Base-by-base conservation (phyloP, 2,888 invertebrate species). In the Aphodius sticticus region DNA sequence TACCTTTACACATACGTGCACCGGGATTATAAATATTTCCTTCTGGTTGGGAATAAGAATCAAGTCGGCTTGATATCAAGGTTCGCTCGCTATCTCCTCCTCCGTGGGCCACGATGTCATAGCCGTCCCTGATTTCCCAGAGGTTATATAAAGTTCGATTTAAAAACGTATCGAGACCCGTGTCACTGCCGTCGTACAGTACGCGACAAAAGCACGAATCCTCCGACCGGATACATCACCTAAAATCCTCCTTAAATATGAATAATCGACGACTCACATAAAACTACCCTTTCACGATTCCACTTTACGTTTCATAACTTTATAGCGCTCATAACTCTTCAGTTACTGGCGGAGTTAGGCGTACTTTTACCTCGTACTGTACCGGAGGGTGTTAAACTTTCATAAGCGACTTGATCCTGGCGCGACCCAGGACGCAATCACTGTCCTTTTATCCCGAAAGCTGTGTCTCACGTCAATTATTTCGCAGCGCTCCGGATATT, bases 111-210 rank as follows among this genome's bases (percentile, higher is more conserved):
- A 83, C 84, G 80, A 84, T 87, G 86, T 87, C 86, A 86, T 84
- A 84, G 84, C 77, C 83, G 82, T 79, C 82, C 83, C 85, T 88
- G 89, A 89, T 89, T 89, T 89, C 89, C 89, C 89, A 87, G 83
- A 87, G 88, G 89, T 85, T 86, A 86, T 86, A 88, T 89, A 89
- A 89, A 89, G 86, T 88, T 89, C 89, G 89, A 89, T 89, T 88
- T 88, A 88, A 88, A 88, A 88, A 88, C 87, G 86, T 86, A 88
- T 88, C 86, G 87, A 86, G 87, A 85, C 83, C 84, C 84, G 85
- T 87, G 87, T 87, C 88, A 85, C 86, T 83, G 82, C 81, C 82
- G 7, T 78, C 26, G 81, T 80, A 80, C 77, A 80, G 16, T 78
- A 70, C 14, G 53, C 53, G 72, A 6, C 69, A 36, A 38, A 77